Evolutionary conservation across 2,888 invertebrate species (phyloP).

Genomic region (Quadroppia sp.): DNA sequence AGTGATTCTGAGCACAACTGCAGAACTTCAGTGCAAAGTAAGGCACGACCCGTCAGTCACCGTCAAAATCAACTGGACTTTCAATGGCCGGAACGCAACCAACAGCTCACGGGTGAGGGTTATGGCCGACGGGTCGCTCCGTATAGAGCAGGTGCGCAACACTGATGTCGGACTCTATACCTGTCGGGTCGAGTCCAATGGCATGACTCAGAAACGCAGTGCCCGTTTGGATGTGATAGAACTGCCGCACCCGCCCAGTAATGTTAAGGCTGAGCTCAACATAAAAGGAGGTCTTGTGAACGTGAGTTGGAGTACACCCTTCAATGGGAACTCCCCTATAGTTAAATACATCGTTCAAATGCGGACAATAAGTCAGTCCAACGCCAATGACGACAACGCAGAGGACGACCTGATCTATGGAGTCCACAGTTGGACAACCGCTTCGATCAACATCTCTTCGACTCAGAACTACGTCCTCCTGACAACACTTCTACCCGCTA

Average conservation of each 20-base stretch:
- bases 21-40: slow-evolving; percentile 88
- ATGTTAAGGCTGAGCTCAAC: slow-evolving; percentile 66
- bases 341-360: slow-evolving; percentile 87
- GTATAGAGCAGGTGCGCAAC: slow-evolving; percentile 65
- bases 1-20: slow-evolving; percentile 85
- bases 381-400: slow-evolving; percentile 21
- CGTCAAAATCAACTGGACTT: slow-evolving; percentile 81
- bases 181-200: slow-evolving; percentile 78
- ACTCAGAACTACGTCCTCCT: slow-evolving; percentile 72
- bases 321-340: slow-evolving; percentile 94
- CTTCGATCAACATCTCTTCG: slow-evolving; percentile 76
- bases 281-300: slow-evolving; percentile 69
- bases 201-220: slow-evolving; percentile 85
- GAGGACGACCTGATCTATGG: slow-evolving; percentile 46
- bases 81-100: slow-evolving; percentile 61
- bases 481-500: slow-evolving; percentile 68
- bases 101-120: slow-evolving; percentile 49
- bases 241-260: slow-evolving; percentile 86
- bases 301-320: slow-evolving; percentile 90
- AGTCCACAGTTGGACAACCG: slow-evolving; percentile 76
- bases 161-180: slow-evolving; percentile 91
- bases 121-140: slow-evolving; percentile 74
- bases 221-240: slow-evolving; percentile 85
- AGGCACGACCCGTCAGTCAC: slow-evolving; percentile 83
- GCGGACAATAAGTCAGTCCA: slow-evolving; percentile 62